phyloP scores from a whole-genome alignment of 2,113 vertebrate species.

The Balaenoptera acutorostrata region DNA sequence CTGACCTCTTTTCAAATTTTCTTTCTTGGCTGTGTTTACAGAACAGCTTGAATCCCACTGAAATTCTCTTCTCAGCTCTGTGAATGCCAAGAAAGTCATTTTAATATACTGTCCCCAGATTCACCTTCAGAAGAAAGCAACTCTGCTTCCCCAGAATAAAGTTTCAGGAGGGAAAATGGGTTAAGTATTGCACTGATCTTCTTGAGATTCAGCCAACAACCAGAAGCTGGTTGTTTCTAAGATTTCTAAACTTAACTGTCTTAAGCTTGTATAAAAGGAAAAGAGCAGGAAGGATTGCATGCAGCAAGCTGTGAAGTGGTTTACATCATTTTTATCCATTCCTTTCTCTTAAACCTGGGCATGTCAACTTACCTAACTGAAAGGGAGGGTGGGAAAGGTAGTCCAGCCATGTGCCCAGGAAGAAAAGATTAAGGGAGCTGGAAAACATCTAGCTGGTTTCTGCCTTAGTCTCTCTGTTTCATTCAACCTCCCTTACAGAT shows the following conservation, averaged over 20 bases:
- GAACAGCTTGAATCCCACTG: constrained; percentile 28
- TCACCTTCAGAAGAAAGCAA: constrained; percentile 22
- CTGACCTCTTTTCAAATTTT: constrained; percentile 48
- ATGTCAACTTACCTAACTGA: background rate
- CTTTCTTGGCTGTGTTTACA: constrained; percentile 39
- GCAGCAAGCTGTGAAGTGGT: background rate
- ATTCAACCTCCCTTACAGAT: background rate
- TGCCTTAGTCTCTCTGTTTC: background rate
- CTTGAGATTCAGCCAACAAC: background rate
- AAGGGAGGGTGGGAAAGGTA: background rate
- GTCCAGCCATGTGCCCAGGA: background rate
- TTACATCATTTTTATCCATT: background rate
- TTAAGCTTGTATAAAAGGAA: background rate
- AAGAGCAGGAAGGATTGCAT: background rate
- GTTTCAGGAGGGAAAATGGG: background rate
- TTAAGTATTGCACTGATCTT: background rate
- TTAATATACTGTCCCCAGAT: background rate
- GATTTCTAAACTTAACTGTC: background rate
- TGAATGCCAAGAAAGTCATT: constrained; percentile 33
- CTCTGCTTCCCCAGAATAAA: background rate
- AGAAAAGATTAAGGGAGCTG: background rate
- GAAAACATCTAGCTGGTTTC: background rate
- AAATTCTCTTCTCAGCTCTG: background rate
- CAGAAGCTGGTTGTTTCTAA: background rate
- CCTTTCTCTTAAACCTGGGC: background rate